These are phyloP conservation scores for Anadara kagoshimensis DNA, from an alignment of 1,140 invertebrate genomes.

Conservation along the genomic window DNA sequence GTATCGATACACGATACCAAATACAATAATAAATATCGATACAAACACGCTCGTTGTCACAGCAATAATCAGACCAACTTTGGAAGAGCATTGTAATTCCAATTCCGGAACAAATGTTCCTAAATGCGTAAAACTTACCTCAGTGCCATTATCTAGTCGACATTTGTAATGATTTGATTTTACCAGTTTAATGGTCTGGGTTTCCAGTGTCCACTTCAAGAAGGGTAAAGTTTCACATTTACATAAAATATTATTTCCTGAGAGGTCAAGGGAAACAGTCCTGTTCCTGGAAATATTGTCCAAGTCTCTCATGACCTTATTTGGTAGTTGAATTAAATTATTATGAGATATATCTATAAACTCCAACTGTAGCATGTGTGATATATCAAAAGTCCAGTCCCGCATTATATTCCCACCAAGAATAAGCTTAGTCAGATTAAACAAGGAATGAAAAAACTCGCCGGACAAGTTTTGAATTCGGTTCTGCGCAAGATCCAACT, in stretches of 20 bases:
- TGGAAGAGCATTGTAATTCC: conserved; percentile 16
- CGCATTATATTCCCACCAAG: conserved; percentile 5
- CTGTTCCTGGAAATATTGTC: neutral
- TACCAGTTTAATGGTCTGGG: neutral
- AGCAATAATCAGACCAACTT: conserved; percentile 3
- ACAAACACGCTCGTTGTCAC: conserved; percentile 4
- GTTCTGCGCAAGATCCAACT: neutral
- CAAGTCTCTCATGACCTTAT: neutral
- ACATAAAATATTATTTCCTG: conserved; percentile 19
- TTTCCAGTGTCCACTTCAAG: conserved; percentile 29
- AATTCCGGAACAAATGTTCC: neutral
- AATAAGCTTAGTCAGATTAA: conserved; percentile 13
- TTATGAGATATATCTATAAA: conserved; percentile 27
- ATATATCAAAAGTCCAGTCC: neutral
- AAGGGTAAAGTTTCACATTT: conserved; percentile 20
- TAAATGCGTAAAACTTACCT: neutral
- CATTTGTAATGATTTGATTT: neutral
- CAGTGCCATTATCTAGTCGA: neutral
- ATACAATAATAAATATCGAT: conserved; percentile 10
- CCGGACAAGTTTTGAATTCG: conserved; percentile 4
- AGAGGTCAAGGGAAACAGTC: conserved; percentile 18
- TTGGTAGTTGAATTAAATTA: neutral
- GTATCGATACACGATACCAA: conserved; percentile 15
- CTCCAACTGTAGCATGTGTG: neutral
- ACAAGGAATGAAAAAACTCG: conserved; percentile 7